Evolutionary conservation across 2,113 vertebrate genomes (phyloP), one percentile per base, ranked within the genome.

Genomic region (Trinectes maculatus): DNA sequence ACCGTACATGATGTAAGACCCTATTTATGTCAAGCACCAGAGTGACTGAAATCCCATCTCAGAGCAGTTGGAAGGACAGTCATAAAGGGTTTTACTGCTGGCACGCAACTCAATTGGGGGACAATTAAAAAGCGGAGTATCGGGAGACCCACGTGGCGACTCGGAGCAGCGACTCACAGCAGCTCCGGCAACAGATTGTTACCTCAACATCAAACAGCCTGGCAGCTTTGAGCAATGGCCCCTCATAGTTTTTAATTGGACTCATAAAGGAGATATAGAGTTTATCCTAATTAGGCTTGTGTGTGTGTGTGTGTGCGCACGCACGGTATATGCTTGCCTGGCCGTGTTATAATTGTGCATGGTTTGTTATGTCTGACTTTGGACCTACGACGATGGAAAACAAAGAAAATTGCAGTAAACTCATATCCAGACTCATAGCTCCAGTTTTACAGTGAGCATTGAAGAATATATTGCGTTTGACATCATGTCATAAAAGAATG

Each of bases 1-100:
- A 74, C 54, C 37, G 68, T 80, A 70, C 79, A 85, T 82, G 59
- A 90, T 77, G 70, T 69, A 77, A 86, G 47, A 4, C 11, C 12
- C 16, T 18, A 25, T 71, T 84, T 72, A 65, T 73, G 37, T 60
- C 29, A 77, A 68, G 55, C 2, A 0, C 18, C 43, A 8, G n/a
- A n/a, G 52, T 52, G 57, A 71, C 37, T 64, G 44, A 43, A 74
- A 71, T 74, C 65, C 60, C 58, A 62, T 75, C 48, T 61, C 54
- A 34, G 60, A 69, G 40, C 10, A 71, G 37, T 72, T 64, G 56
- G 56, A 72, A 16, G 47, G 42, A 21, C 46, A 12, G 69, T 60
- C 72, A 58, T 78, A 63, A 85, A 81, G 10, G 6, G n/a, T 62
- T 82, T 85, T 75, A 78, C 61, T 71, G 77, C 69, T 37, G 62